Percentiles rank a stretch among this genome's conserved stretches.
phyloP scores from a whole-genome alignment of 2,797 vertebrate species.

The Enteromius mattozi region DNA sequence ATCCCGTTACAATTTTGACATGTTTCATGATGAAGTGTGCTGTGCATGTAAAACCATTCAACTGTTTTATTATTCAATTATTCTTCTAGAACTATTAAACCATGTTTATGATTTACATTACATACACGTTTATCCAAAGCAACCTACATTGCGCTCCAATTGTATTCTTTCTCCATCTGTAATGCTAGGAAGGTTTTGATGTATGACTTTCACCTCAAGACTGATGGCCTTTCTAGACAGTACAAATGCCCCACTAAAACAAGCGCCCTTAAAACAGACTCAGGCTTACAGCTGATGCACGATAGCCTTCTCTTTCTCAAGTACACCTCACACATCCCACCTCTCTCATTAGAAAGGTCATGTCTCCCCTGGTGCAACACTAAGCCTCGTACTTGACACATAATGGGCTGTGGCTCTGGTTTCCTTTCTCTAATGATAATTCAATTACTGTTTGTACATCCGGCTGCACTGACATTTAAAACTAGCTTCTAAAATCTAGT shows the following conservation, averaged over 20 bases:
- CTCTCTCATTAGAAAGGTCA: constrained; percentile 41
- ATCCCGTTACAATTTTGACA: neutral
- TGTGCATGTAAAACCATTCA: neutral
- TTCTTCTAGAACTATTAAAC: neutral
- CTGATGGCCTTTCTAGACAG: neutral
- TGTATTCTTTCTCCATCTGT: constrained; percentile 1
- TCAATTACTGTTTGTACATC: constrained; percentile 19
- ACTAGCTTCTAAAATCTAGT: constrained; percentile 5
- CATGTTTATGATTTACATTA: neutral
- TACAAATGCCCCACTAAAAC: neutral
- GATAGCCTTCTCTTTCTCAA: constrained; percentile 2
- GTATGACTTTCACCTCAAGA: neutral
- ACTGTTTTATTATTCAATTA: neutral
- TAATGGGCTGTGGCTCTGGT: neutral
- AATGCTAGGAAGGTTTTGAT: constrained; percentile 15
- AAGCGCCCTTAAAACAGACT: neutral
- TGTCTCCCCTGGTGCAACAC: constrained; percentile 25
- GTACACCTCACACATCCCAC: constrained; percentile 7
- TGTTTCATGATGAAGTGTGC: neutral
- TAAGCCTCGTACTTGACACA: constrained; percentile 27
- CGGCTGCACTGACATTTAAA: constrained; percentile 32
- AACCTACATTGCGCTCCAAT: neutral
- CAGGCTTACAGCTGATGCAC: constrained; percentile 5
- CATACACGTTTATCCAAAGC: neutral
- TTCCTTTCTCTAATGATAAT: constrained; percentile 33